Base-by-base conservation (phyloP, 2,113 vertebrate genomes). In the Pelobates fuscus region DNA sequence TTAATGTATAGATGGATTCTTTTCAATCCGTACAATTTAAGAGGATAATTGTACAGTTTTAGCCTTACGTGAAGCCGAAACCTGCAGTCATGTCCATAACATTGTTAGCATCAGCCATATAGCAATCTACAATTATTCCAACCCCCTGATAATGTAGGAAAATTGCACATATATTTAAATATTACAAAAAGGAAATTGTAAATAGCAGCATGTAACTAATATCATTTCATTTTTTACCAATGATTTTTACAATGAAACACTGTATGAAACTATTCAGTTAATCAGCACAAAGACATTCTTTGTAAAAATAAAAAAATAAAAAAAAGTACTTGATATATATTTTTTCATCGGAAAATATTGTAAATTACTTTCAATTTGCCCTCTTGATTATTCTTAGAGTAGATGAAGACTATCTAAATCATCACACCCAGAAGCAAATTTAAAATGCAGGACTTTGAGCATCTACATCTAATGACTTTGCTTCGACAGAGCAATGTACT, bases 191-290 rank as follows among this genome's bases (percentile, higher is more conserved):
- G 6, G 3, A 24, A 6, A 67, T n/a, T 23, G 25, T 23, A 52
- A 29, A 20, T 18, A 66, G 15, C n/a, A 37, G 60, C 30, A 52
- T 27, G 32, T 3, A 4, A 8, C 30, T 15, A 49, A 29, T 27
- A 43, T 52, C 46, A 67, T 46, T 23, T 29, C 21, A 7, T 29
- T 67, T 17, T 46, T 27, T 32, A 18, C 25, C 46, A 49, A 27
- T 67, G 43, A 24, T 49, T 67, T n/a, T n/a, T 27, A 49, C 25
- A 26, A 67, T 52, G 43, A 11, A 15, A 49, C 24, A 67, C 46
- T 46, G 26, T 18, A 29, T 49, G 30, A 32, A 32, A 32, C 30
- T 10, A 10, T 32, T 32, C 30, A 32, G 30, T 32, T 32, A 32
- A 32, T 32, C 30, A 32, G 10, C 30, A 32, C 30, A 32, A 32